phyloP scores from a whole-genome alignment of 2,113 vertebrate species.

The Podiceps cristatus region DNA sequence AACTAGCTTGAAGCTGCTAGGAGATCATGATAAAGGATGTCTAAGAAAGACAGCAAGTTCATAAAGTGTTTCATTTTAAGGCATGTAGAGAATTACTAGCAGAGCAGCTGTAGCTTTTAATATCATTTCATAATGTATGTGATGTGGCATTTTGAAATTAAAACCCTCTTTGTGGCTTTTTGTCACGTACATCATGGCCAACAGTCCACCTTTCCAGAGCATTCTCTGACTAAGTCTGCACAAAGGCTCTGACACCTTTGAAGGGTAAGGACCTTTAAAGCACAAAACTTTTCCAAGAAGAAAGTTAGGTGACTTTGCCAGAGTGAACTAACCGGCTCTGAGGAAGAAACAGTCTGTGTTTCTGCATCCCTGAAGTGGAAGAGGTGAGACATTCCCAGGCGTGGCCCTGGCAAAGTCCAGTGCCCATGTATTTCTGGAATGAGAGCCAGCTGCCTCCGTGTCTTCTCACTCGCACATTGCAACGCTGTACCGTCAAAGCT shows the following conservation, averaged over 20 bases:
- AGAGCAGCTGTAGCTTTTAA: conserved; percentile 46
- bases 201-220: neutral
- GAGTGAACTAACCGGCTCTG: neutral
- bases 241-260: neutral
- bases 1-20: neutral
- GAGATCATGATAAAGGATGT: neutral
- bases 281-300: neutral
- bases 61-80: conserved; percentile 32
- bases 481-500: neutral
- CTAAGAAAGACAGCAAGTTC: neutral
- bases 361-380: neutral
- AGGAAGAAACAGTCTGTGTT: conserved; percentile 13
- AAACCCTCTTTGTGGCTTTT: conserved; percentile 1
- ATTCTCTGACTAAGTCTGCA: neutral
- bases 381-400: conserved; percentile 49
- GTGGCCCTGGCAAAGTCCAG: conserved; percentile 43
- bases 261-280: neutral
- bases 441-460: conserved; percentile 13
- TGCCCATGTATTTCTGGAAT: conserved; percentile 57
- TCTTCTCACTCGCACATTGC: neutral
- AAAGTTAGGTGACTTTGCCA: neutral
- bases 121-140: neutral
- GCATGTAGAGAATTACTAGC: conserved; percentile 12
- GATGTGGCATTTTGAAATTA: conserved; percentile 46
- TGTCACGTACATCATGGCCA: neutral